Evolutionary conservation across 2,113 vertebrate genomes (phyloP).

Genomic region (Esox niger): DNA sequence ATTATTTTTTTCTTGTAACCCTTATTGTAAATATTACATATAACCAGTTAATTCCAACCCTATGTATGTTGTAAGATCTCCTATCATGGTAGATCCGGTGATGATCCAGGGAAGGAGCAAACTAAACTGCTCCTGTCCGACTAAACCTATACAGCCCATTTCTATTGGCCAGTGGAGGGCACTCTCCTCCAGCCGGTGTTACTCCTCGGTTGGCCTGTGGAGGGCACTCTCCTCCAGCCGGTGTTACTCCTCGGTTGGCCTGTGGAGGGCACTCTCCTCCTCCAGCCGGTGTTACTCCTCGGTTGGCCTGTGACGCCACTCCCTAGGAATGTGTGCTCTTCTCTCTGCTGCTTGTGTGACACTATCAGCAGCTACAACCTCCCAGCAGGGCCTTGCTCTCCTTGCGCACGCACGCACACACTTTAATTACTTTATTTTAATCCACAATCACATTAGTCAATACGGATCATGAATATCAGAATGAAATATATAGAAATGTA

Average conservation of each 20-base stretch:
- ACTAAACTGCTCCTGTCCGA: neutral
- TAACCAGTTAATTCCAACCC: too few relatives aligned
- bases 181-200: neutral
- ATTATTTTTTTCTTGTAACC: too few relatives aligned
- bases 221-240: constrained; percentile 11
- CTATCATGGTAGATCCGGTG: too few relatives aligned
- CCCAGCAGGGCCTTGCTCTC: neutral
- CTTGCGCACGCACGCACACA: constrained; percentile 8
- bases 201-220: constrained; percentile 20
- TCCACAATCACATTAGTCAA: too few relatives aligned
- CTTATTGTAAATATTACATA: too few relatives aligned
- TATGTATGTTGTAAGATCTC: too few relatives aligned
- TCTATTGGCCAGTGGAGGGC: constrained; percentile 32
- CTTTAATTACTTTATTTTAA: neutral
- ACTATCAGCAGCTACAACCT: constrained; percentile 17
- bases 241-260: constrained; percentile 7
- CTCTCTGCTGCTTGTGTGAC: constrained; percentile 1
- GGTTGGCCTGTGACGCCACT: constrained; percentile 8
- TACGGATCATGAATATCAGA: too few relatives aligned
- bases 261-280: constrained; percentile 22
- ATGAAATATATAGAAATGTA: too few relatives aligned
- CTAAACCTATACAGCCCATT: neutral
- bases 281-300: neutral
- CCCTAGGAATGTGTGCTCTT: constrained; percentile 18
- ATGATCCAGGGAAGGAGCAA: too few relatives aligned